A percentile compares a stretch with the other conserved stretches of the same genome.
phyloP scores from a whole-genome alignment of 2,113 vertebrate genomes.

The Caretta caretta region DNA sequence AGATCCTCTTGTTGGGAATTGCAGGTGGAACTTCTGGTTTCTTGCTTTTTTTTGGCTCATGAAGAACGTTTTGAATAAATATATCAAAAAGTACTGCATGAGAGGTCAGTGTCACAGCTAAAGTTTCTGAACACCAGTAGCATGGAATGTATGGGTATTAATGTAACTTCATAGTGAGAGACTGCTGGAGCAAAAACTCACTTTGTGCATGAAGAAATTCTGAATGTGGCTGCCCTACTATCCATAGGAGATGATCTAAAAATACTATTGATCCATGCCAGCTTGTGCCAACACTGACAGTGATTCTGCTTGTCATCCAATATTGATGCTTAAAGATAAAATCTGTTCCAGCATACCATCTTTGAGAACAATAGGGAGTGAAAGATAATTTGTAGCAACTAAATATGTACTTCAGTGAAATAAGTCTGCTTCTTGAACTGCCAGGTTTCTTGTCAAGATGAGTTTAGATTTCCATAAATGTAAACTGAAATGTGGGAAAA shows the following conservation, averaged over 20 bases:
- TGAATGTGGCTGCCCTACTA: neutral
- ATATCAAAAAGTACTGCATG: neutral
- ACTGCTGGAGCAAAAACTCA: neutral
- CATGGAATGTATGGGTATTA: neutral
- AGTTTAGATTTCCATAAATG: neutral
- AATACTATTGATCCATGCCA: neutral
- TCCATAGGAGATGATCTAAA: neutral
- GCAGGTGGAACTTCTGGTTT: neutral
- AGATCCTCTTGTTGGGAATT: neutral
- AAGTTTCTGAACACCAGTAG: neutral
- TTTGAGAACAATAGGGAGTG: neutral
- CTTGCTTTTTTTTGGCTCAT: neutral
- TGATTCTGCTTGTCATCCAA: neutral
- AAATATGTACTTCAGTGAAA: neutral
- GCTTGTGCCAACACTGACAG: neutral
- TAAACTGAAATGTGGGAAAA: neutral
- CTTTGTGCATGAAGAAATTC: neutral
- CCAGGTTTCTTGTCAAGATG: neutral
- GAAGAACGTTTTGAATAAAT: neutral
- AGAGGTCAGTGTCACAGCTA: neutral
- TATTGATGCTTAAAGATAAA: neutral
- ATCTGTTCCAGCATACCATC: neutral
- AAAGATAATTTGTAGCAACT: neutral
- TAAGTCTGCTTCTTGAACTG: neutral
- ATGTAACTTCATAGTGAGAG: neutral